A percentile compares a stretch with the other conserved stretches of the same genome.
Evolutionary conservation across 1,140 invertebrate genomes (phyloP).

Genomic region (Oreohelix idahoensis): DNA sequence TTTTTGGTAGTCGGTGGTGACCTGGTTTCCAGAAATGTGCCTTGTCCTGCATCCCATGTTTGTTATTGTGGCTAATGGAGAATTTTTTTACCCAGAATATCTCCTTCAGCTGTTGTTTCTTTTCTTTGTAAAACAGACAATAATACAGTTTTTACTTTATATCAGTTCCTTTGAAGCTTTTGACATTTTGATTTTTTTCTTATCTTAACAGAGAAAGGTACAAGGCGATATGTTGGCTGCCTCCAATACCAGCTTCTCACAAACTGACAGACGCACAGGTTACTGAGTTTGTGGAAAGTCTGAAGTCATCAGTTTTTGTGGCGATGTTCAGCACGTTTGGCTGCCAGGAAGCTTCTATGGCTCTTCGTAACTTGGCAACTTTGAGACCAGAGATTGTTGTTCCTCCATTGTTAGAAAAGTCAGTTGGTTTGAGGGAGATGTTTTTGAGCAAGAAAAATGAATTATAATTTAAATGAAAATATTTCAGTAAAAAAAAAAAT

Average conservation of each 20-base stretch:
- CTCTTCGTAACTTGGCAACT: constrained; percentile 83
- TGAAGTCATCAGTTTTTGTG: constrained; percentile 80
- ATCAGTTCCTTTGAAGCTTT: too few relatives aligned
- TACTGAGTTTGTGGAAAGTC: constrained; percentile 84
- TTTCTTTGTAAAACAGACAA: too few relatives aligned
- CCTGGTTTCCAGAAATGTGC: too few relatives aligned
- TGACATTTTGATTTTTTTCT: neutral
- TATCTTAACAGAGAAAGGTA: constrained; percentile 77
- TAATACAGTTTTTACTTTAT: too few relatives aligned
- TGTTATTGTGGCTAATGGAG: too few relatives aligned
- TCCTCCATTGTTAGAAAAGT: constrained; percentile 86
- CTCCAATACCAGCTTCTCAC: constrained; percentile 78
- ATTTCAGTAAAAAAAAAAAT: too few relatives aligned
- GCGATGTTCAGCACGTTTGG: constrained; percentile 86
- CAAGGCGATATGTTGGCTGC: constrained; percentile 79
- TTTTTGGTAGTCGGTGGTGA: too few relatives aligned
- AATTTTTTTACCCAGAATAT: too few relatives aligned
- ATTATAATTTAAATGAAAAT: too few relatives aligned
- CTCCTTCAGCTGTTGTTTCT: too few relatives aligned
- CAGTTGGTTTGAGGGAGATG: constrained; percentile 51
- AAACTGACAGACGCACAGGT: constrained; percentile 87
- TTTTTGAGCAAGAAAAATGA: too few relatives aligned
- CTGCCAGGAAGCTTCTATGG: constrained; percentile 78
- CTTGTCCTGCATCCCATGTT: too few relatives aligned
- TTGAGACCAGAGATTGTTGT: constrained; percentile 88